Evolutionary conservation across 2,888 invertebrate genomes (phyloP).

Genomic region (Podotricha telesiphe): DNA sequence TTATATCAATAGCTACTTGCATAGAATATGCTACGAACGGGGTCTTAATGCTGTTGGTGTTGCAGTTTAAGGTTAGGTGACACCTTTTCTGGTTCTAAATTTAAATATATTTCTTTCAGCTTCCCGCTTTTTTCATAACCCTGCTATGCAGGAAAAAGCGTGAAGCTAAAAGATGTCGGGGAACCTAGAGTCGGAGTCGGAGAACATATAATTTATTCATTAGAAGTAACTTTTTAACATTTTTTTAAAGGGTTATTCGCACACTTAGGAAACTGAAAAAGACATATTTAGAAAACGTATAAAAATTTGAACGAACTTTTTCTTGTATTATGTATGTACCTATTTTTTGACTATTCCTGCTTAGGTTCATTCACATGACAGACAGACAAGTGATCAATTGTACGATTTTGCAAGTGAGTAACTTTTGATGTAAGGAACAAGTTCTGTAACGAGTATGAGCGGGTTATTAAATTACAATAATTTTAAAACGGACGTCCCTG

Average conservation of each 20-base stretch:
- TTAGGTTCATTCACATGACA: slow-evolving; percentile 55
- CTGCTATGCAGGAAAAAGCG: too few relatives aligned
- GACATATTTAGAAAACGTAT: too few relatives aligned
- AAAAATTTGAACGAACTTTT: too few relatives aligned
- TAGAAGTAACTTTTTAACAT: too few relatives aligned
- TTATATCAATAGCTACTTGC: slow-evolving; percentile 1
- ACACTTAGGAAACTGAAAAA: too few relatives aligned
- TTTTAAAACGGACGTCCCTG: slow-evolving; percentile 52
- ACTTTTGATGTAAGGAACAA: slow-evolving; percentile 58
- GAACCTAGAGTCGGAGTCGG: too few relatives aligned
- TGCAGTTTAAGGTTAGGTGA: neutral
- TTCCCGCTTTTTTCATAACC: too few relatives aligned
- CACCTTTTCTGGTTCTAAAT: neutral
- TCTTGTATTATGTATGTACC: neutral
- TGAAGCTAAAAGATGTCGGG: too few relatives aligned
- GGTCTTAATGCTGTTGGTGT: neutral
- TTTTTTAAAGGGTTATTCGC: too few relatives aligned
- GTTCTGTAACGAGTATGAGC: slow-evolving; percentile 51
- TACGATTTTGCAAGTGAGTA: slow-evolving; percentile 68
- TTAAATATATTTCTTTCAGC: too few relatives aligned
- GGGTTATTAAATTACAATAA: slow-evolving; percentile 80
- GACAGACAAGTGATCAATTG: slow-evolving; percentile 78
- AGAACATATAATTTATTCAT: too few relatives aligned
- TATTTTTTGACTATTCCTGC: slow-evolving; percentile 8
- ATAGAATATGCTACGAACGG: neutral